Evolutionary conservation across 1,140 invertebrate genomes (phyloP).

Genomic region (Zaprionus taronus): DNA sequence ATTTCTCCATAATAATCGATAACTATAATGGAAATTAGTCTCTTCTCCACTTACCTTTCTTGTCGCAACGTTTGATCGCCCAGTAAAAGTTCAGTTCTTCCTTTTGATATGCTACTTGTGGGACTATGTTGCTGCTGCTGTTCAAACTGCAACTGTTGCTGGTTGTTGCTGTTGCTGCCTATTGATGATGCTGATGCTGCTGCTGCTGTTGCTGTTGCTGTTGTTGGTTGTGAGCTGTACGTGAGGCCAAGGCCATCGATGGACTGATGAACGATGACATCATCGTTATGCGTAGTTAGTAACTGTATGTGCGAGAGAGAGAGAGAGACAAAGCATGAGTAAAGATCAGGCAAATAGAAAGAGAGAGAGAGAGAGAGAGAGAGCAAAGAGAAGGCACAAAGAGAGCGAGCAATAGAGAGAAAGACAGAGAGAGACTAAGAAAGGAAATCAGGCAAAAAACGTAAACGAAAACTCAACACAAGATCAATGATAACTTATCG

Average conservation of each 20-base stretch:
- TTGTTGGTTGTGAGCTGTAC: slow-evolving; percentile 36
- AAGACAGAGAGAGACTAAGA: background rate
- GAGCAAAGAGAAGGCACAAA: background rate
- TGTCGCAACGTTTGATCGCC: slow-evolving; percentile 79
- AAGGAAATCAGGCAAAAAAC: background rate
- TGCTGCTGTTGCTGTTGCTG: slow-evolving; percentile 22
- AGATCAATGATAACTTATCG: background rate
- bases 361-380: background rate
- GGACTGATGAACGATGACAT: slow-evolving; percentile 74
- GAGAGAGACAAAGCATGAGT: background rate
- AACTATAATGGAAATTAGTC: background rate
- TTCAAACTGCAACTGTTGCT: slow-evolving; percentile 46
- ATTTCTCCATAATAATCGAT: too few relatives aligned
- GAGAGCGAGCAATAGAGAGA: background rate
- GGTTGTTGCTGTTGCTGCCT: slow-evolving; percentile 39
- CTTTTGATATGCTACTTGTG: slow-evolving; percentile 85
- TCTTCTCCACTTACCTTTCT: slow-evolving; percentile 69
- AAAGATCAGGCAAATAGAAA: background rate
- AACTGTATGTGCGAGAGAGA: slow-evolving; percentile 53
- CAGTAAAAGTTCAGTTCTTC: slow-evolving; percentile 84
- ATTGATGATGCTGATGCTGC: slow-evolving; percentile 42
- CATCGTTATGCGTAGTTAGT: slow-evolving; percentile 76
- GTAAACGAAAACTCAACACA: background rate
- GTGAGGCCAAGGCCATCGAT: slow-evolving; percentile 51
- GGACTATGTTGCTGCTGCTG: slow-evolving; percentile 67